Evolutionary conservation across 2,797 vertebrate genomes (phyloP).

Genomic region (Liasis olivaceus): DNA sequence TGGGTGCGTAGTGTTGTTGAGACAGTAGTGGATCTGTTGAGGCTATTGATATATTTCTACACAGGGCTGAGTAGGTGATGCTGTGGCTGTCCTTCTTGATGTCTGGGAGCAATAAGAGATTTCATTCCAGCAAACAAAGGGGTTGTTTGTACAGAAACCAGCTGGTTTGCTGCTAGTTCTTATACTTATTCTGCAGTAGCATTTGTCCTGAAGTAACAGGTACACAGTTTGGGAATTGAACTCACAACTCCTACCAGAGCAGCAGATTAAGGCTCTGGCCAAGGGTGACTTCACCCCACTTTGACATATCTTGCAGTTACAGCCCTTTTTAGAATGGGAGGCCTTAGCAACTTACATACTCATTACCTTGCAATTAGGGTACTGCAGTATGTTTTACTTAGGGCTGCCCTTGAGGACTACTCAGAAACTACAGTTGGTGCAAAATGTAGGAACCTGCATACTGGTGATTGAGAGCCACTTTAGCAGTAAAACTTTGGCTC

Average conservation of each 20-base stretch:
- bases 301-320: too few relatives aligned
- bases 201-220: neutral
- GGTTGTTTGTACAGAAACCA: neutral
- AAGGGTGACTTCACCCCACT: neutral
- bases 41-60: neutral
- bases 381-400: neutral
- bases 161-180: neutral
- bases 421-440: neutral
- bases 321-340: too few relatives aligned
- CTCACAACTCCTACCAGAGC: neutral
- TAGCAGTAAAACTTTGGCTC: too few relatives aligned
- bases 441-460: too few relatives aligned
- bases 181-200: neutral
- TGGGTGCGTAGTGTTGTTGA: neutral
- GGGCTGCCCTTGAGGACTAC: neutral
- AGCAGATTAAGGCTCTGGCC: too few relatives aligned
- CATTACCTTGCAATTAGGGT: neutral
- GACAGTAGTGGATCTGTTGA: neutral
- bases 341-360: too few relatives aligned
- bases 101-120: neutral
- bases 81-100: neutral
- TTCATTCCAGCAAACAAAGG: neutral
- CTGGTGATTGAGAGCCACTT: too few relatives aligned
- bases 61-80: neutral
- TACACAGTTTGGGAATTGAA: neutral